phyloP scores from a whole-genome alignment of 2,797 vertebrate genomes.

The Atherinosoma microstoma region DNA sequence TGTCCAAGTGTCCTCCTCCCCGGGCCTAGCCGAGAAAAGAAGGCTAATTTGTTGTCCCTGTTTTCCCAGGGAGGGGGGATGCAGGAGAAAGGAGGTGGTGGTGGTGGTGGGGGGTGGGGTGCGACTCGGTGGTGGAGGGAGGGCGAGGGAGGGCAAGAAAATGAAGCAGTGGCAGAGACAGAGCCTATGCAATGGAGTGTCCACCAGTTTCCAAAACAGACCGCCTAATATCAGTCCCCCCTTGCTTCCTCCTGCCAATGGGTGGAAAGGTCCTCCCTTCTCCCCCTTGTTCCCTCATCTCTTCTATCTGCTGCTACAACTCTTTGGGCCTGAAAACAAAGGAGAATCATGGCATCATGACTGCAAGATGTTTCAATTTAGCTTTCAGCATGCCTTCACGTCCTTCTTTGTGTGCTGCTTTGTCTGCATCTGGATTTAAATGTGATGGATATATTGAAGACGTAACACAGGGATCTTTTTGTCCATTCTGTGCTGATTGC shows the following conservation, averaged over 20 bases:
- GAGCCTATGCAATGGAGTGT: conserved; percentile 66
- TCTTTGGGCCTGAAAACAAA: conserved; percentile 69
- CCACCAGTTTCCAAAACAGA: conserved; percentile 81
- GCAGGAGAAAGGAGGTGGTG: conserved; percentile 59
- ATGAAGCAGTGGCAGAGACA: conserved; percentile 41
- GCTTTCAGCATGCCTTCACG: conserved; percentile 57
- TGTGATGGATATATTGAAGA: not conserved
- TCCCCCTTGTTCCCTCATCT: conserved; percentile 61
- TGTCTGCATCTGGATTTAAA: conserved; percentile 22
- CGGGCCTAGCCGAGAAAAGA: conserved; percentile 85
- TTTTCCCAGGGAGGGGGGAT: conserved; percentile 89
- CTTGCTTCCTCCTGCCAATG: conserved; percentile 74
- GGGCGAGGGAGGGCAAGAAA: conserved; percentile 48
- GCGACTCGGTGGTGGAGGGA: conserved; percentile 27
- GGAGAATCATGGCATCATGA: conserved; percentile 74
- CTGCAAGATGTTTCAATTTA: conserved; percentile 82
- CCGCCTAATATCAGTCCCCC: conserved; percentile 81
- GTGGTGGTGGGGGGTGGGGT: no score
- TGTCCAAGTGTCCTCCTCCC: conserved; percentile 89
- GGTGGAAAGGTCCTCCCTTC: conserved; percentile 64
- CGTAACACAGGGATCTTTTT: not conserved
- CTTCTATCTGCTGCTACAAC: conserved; percentile 66
- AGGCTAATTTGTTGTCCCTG: conserved; percentile 92
- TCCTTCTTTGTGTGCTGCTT: conserved; percentile 54
- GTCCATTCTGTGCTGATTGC: not conserved